Percentiles rank a stretch among this genome's conserved stretches.
These are phyloP conservation scores for Temnothorax rugatulus DNA, from an alignment of 2,888 invertebrate species.

Conservation along the genomic window DNA sequence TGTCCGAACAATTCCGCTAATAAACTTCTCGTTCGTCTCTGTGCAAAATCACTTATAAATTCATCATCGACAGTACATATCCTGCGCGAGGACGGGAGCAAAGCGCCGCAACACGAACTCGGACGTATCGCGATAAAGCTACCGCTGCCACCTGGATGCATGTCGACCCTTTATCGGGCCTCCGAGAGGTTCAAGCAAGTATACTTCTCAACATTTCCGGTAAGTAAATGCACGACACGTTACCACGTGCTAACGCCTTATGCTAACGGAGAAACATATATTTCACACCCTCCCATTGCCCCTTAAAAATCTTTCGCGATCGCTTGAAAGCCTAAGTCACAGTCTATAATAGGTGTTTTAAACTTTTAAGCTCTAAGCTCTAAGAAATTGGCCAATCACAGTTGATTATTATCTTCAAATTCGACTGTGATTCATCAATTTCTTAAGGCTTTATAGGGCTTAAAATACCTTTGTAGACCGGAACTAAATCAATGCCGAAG, in stretches of 20 bases:
- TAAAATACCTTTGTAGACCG: too few relatives aligned
- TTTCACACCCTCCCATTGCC: conserved; percentile 85
- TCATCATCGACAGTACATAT: conserved; percentile 88
- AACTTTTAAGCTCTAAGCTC: too few relatives aligned
- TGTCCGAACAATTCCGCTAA: not conserved
- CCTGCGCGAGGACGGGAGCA: conserved; percentile 90
- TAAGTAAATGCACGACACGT: conserved; percentile 83
- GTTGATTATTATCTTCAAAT: too few relatives aligned
- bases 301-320: not conserved
- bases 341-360: too few relatives aligned
- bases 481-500: too few relatives aligned
- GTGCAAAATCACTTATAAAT: conserved; percentile 1
- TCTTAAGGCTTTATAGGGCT: too few relatives aligned
- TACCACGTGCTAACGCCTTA: conserved; percentile 80
- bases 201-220: conserved; percentile 94
- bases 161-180: conserved; percentile 93
- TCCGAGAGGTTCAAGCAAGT: conserved; percentile 93
- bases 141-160: conserved; percentile 96
- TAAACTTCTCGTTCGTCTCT: not conserved
- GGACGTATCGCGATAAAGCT: conserved; percentile 94
- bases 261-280: conserved; percentile 97
- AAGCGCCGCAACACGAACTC: conserved; percentile 91
- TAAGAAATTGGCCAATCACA: too few relatives aligned
- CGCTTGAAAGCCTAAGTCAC: not conserved
- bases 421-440: too few relatives aligned